phyloP scores from a whole-genome alignment of 2,113 vertebrate genomes.

The Megaceryle maxima region DNA sequence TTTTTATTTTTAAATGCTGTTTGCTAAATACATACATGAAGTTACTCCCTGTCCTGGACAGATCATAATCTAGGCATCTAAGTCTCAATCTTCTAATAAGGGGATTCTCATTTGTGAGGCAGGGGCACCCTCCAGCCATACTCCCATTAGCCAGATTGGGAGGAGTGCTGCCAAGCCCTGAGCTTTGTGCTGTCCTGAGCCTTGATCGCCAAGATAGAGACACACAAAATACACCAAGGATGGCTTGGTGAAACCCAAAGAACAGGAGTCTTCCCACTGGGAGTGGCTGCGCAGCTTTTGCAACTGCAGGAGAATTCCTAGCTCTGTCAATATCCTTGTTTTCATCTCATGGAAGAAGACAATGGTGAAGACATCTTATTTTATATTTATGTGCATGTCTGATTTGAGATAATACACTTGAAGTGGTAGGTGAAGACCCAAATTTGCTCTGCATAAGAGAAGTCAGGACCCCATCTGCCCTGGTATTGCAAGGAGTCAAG shows the following conservation, averaged over 20 bases:
- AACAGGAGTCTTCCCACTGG: not conserved
- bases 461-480: not conserved
- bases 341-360: not conserved
- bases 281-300: not conserved
- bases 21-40: not conserved
- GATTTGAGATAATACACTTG: not conserved
- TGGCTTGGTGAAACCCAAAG: not conserved
- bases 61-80: not conserved
- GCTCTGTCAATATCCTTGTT: not conserved
- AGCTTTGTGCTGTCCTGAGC: not conserved
- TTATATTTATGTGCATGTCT: not conserved
- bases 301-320: not conserved
- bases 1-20: not conserved
- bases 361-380: not conserved
- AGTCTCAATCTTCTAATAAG: not conserved
- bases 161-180: not conserved
- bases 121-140: not conserved
- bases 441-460: not conserved
- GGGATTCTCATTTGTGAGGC: not conserved
- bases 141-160: not conserved
- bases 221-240: not conserved
- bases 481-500: not conserved
- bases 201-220: not conserved
- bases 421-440: not conserved
- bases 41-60: not conserved